phyloP scores from a whole-genome alignment of 23 tunicate species.

The Styela clava region DNA sequence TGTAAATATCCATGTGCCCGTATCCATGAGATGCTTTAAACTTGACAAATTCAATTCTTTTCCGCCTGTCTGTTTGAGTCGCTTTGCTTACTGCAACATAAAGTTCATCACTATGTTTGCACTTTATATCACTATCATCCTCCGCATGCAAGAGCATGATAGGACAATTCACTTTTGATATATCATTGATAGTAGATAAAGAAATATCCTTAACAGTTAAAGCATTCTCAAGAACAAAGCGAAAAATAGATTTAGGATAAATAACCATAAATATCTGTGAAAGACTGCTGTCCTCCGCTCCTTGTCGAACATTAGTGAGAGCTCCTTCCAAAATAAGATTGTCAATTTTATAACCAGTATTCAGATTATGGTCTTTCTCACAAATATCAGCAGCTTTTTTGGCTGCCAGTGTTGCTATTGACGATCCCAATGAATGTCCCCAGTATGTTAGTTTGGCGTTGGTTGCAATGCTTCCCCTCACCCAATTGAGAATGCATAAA shows the following conservation, averaged over 20 bases:
- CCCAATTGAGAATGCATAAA: constrained; percentile 42
- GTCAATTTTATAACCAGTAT: constrained; percentile 14
- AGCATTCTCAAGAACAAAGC: constrained; percentile 31
- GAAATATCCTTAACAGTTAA: constrained; percentile 19
- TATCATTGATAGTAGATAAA: constrained; percentile 28
- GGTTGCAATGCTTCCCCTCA: constrained; percentile 11
- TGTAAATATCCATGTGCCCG: constrained; percentile 63
- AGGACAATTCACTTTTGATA: constrained; percentile 15
- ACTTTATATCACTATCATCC: constrained; percentile 61
- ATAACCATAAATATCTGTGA: constrained; percentile 39
- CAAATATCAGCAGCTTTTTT: background rate
- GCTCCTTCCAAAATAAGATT: constrained; percentile 72
- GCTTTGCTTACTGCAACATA: constrained; percentile 17
- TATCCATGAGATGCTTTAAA: constrained; percentile 57
- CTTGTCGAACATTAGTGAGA: constrained; percentile 46
- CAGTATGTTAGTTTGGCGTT: constrained; percentile 50
- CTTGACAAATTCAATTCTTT: constrained; percentile 29
- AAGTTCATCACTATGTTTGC: constrained; percentile 41
- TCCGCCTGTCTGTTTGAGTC: background rate
- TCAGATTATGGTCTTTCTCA: background rate
- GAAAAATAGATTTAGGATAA: constrained; percentile 27
- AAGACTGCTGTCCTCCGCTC: constrained; percentile 41
- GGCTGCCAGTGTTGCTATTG: constrained; percentile 61
- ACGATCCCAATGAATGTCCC: constrained; percentile 86
- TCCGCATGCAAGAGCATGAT: constrained; percentile 75